These are phyloP conservation scores for Drosophila recens DNA, from an alignment of 2,888 invertebrate genomes.

Conservation along the genomic window DNA sequence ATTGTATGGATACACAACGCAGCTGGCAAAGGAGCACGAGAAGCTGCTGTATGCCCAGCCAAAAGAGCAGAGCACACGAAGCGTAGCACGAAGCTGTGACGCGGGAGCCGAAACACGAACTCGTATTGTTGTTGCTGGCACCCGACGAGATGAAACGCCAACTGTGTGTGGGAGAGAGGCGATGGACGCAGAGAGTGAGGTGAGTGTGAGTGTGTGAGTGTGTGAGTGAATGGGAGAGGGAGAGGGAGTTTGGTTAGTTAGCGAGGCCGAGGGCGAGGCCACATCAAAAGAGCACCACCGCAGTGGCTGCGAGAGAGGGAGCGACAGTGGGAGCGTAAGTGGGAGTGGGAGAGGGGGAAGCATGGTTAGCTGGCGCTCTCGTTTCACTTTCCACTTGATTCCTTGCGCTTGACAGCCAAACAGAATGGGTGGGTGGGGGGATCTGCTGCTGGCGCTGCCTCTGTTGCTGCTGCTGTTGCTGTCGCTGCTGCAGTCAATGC, in stretches of 20 bases:
- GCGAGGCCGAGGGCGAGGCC: constrained; percentile 69
- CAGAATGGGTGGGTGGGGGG: constrained; percentile 35
- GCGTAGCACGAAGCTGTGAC: constrained; percentile 17
- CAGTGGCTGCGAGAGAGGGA: constrained; percentile 1
- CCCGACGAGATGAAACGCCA: too few species aligned
- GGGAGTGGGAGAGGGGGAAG: constrained; percentile 1
- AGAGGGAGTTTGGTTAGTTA: constrained; percentile 18
- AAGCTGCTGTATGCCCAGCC: constrained; percentile 78
- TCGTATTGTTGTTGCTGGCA: neutral
- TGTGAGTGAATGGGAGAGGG: constrained; percentile 1
- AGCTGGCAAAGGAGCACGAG: constrained; percentile 49
- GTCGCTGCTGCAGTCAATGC: constrained; percentile 51
- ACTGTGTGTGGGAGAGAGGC: neutral
- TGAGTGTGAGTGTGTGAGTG: constrained; percentile 3
- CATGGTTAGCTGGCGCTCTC: constrained; percentile 45
- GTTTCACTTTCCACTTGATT: constrained; percentile 81
- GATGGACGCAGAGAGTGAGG: neutral
- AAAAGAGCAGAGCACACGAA: constrained; percentile 55
- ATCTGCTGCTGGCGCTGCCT: constrained; percentile 17
- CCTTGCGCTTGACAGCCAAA: constrained; percentile 78
- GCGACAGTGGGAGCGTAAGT: neutral
- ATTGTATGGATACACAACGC: constrained; percentile 33
- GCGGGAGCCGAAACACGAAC: constrained; percentile 5
- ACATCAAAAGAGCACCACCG: constrained; percentile 76
- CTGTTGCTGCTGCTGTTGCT: constrained; percentile 17